Conservation (phyloP, 2,113 vertebrate species). For the Nothoprocta perdicaria region DNA sequence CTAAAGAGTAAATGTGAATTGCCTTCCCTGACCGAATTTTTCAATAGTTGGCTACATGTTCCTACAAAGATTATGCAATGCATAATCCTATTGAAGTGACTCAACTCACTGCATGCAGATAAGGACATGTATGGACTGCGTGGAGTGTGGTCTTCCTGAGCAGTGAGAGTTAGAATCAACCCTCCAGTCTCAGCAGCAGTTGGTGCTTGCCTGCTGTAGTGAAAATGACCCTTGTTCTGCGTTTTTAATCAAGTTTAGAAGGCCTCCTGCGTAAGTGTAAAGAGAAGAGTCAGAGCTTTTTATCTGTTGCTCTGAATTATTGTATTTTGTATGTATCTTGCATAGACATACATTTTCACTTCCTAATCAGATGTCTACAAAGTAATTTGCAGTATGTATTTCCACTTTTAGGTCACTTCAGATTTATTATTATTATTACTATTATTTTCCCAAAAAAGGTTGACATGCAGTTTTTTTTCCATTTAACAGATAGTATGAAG, state of each 20-base stretch:
- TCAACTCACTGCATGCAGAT: not conserved
- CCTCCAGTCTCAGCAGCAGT: not conserved
- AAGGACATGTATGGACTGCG: fast-evolving
- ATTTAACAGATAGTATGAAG: not conserved
- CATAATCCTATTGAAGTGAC: conserved; percentile 3
- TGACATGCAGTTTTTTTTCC: not conserved
- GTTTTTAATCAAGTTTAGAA: not conserved
- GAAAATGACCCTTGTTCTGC: not conserved
- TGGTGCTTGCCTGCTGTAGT: not conserved
- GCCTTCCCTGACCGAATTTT: not conserved
- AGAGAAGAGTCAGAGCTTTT: not conserved
- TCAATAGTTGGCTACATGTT: conserved; percentile 41
- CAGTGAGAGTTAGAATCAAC: not conserved
- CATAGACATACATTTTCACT: not conserved
- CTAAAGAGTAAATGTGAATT: not conserved
- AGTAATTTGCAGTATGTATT: not conserved
- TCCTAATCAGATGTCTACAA: not conserved
- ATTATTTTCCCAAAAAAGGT: not conserved
- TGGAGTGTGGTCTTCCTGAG: not conserved
- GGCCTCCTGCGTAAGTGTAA: not conserved
- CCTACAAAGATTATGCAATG: not conserved
- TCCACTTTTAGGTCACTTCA: not conserved
- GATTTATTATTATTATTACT: not conserved
- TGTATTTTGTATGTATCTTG: not conserved
- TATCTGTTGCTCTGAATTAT: not conserved